phyloP scores from a whole-genome alignment of 2,888 invertebrate genomes.

The Metellina segmentata region DNA sequence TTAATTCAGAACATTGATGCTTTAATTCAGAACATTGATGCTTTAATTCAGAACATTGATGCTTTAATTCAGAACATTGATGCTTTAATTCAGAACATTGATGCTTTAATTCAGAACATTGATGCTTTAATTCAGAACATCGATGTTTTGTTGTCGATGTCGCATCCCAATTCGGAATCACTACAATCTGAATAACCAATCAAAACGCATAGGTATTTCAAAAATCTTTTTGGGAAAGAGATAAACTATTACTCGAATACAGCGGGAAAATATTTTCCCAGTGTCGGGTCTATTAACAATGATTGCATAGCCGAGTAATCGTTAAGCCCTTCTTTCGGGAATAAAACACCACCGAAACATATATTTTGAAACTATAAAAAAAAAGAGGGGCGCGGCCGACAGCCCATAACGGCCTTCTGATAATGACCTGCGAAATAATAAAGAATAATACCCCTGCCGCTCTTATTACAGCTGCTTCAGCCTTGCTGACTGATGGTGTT shows the following conservation, averaged over 20 bases:
- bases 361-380: not conserved
- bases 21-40: too few relatives aligned
- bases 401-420: conserved; percentile 38
- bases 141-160: too few relatives aligned
- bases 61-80: too few relatives aligned
- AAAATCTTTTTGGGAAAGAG: not conserved
- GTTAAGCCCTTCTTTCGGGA: not conserved
- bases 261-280: not conserved
- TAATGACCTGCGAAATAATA: conserved; percentile 60
- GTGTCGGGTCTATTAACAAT: not conserved
- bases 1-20: too few relatives aligned
- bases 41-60: too few relatives aligned
- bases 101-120: too few relatives aligned
- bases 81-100: too few relatives aligned
- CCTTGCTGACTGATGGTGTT: conserved; percentile 53
- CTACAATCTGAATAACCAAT: not conserved
- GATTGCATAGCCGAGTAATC: not conserved
- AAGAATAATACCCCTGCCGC: conserved; percentile 33
- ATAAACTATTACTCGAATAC: not conserved
- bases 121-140: too few relatives aligned
- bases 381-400: conserved; percentile 39
- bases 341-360: not conserved
- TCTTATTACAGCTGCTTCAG: conserved; percentile 28
- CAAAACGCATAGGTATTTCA: not conserved
- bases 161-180: too few relatives aligned